Evolutionary conservation across 2,113 vertebrate species (phyloP).

Genomic region (Chrysemys picta): DNA sequence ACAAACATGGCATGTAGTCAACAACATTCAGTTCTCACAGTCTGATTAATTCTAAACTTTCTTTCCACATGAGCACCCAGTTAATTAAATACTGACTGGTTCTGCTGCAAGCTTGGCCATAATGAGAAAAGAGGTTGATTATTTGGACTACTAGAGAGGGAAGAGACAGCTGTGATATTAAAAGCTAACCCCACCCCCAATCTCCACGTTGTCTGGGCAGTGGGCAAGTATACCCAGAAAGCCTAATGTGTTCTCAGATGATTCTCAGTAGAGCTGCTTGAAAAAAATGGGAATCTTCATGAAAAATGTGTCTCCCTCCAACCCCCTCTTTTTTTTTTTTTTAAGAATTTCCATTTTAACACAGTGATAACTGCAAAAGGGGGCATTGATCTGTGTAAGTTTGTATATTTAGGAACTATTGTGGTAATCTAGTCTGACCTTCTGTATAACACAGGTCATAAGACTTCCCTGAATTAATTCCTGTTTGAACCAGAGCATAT

Average conservation of each 20-base stretch:
- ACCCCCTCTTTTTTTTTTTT: not conserved
- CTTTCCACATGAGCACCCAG: not conserved
- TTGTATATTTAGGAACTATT: not conserved
- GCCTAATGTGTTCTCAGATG: not conserved
- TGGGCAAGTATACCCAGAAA: not conserved
- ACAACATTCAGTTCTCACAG: not conserved
- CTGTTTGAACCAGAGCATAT: not conserved
- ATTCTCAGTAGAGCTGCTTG: not conserved
- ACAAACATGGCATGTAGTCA: not conserved
- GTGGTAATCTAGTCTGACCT: not conserved
- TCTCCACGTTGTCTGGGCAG: not conserved
- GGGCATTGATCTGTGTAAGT: fast-evolving
- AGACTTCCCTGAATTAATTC: not conserved
- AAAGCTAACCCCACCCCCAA: not conserved
- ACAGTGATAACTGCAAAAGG: not conserved
- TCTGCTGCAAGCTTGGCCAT: not conserved
- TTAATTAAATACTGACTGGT: not conserved
- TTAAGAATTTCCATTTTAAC: not conserved
- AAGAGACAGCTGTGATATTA: not conserved
- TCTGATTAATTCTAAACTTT: slow-evolving; percentile 14
- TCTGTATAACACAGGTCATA: not conserved
- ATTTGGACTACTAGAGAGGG: not conserved
- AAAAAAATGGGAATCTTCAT: not conserved
- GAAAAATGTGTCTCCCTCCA: not conserved
- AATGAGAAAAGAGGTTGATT: not conserved